Base-by-base conservation (phyloP, 1,140 invertebrate species). In the Popillia japonica region DNA sequence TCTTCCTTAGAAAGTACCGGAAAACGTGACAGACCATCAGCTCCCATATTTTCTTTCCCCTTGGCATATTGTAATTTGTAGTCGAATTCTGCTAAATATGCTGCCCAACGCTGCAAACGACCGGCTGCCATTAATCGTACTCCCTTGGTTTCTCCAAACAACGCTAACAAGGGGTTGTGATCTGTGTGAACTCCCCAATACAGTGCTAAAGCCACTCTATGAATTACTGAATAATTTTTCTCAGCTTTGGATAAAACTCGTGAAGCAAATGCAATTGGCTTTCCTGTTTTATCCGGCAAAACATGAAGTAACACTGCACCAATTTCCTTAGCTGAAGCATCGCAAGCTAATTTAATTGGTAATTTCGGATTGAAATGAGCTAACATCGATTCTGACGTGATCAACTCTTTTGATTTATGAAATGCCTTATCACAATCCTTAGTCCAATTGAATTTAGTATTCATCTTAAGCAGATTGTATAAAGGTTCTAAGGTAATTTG, bases 131-230 rank as follows among this genome's bases (percentile, higher is more conserved):
- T 79, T 34, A 76, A 74, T 61, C 84, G 86, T 40, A 86, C 77
- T 17, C 79, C 79, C 77, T 84, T 83, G n/a, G 86, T 81, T 59
- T 82, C 59, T 20, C 83, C 82, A 79, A 90, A 89, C 59, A 90
- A 85, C 7, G 80, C 72, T 0, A 87, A 72, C 11, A 91, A 79
- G 6, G 89, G 88, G 77, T 88, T 85, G 78, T 90, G 87, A 80
- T 91, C 90, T 0, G 88, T 88, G 34, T 83, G 78, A 14, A 90
- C 76, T 6, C 82, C 86, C 87, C 82, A 85, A 91, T 0, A 90
- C 78, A 14, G 91, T 86, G 87, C 86, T 10, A 89, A 79, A 8
- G 87, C 88, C 84, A 92, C 90, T 81, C 87, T 89, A 55, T 92
- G 88, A 27, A 90, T 87, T 78, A 88, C 87, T 8, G 86, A 78